Evolutionary conservation across 2,797 vertebrate species (phyloP), one percentile per base, ranked within the genome.

Genomic region (Tadarida brasiliensis): DNA sequence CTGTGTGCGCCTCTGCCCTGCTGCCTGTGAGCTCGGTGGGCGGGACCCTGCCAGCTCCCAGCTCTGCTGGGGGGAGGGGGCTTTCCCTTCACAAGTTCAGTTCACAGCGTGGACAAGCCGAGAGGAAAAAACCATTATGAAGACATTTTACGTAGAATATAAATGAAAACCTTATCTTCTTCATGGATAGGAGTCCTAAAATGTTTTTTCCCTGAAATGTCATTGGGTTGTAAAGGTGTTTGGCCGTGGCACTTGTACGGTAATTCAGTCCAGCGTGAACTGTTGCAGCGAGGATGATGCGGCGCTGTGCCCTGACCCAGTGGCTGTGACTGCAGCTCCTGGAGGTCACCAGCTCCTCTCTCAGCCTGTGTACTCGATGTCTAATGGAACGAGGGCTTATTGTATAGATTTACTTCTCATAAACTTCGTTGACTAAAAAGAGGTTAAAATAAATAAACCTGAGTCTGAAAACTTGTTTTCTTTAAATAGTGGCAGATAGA

Each of bases 401-500:
- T 76, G 35, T 39, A 26, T 54, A 68, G 33, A 78, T 71, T 82
- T 82, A 87, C 51, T 87, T 93, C 76, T 70, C 61, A 65, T 44
- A 65, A 87, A 81, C 19, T 74, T 16, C 30, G 39, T 76, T 70
- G 44, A 61, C 68, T 91, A 15, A 57, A 51, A 44, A 81, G 87
- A 67, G 56, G 49, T 47, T 67, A 5, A 77, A 87, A 87, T 11
- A 74, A 47, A 26, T 19, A 86, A 47, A 56, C 12, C 20, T 26
- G 61, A 6, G 54, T 76, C 44, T 44, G 14, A 65, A 82, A 78
- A 86, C 61, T 49, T 80, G 61, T 68, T 96, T 89, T 11, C 14
- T 86, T 94, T 94, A 86, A 6, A 33, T 1, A 30, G 7, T 85
- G 61, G 30, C 84, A 65, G 59, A 24, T 70, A 65, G 33, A 73